phyloP scores from a whole-genome alignment of 2,888 invertebrate species.

The Aromia moschata region DNA sequence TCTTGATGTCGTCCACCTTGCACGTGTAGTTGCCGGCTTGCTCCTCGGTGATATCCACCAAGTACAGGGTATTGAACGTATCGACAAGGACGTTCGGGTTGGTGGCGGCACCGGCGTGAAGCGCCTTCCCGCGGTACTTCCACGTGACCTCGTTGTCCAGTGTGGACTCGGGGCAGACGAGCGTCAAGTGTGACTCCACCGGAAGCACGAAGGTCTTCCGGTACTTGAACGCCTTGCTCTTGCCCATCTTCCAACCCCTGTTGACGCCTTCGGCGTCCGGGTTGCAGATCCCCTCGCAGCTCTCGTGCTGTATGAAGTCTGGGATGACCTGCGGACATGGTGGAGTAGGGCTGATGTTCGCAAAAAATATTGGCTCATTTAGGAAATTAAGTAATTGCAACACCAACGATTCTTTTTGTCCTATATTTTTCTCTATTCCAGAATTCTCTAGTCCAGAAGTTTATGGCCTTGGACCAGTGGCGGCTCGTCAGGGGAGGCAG shows the following conservation, averaged over 20 bases:
- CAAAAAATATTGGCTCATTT: too few relatives aligned
- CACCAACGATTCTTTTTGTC: too few relatives aligned
- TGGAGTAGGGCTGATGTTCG: too few relatives aligned
- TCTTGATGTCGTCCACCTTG: conserved; percentile 68
- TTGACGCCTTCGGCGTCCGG: conserved; percentile 60
- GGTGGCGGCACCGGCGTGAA: conserved; percentile 61
- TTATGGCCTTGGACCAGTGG: too few relatives aligned
- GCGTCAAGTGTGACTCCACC: conserved; percentile 66
- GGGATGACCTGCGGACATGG: too few relatives aligned
- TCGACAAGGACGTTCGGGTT: conserved; percentile 62
- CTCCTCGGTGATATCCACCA: conserved; percentile 68
- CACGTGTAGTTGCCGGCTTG: conserved; percentile 79
- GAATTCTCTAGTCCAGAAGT: too few relatives aligned
- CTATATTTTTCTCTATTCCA: too few relatives aligned
- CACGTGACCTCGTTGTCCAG: conserved; percentile 66
- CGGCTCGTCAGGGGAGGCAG: too few relatives aligned
- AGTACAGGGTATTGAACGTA: conserved; percentile 67
- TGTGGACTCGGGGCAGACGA: conserved; percentile 67
- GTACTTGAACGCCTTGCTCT: conserved; percentile 63
- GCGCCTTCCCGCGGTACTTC: conserved; percentile 65
- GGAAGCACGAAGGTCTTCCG: conserved; percentile 64
- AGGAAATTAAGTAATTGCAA: too few relatives aligned
- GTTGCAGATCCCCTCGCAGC: conserved; percentile 60
- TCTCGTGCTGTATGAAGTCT: conserved; percentile 62
- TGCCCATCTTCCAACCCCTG: conserved; percentile 61